These are phyloP conservation scores for Caenorhabditis sp. DNA, from an alignment of 2,888 invertebrate species.

Conservation along the genomic window DNA sequence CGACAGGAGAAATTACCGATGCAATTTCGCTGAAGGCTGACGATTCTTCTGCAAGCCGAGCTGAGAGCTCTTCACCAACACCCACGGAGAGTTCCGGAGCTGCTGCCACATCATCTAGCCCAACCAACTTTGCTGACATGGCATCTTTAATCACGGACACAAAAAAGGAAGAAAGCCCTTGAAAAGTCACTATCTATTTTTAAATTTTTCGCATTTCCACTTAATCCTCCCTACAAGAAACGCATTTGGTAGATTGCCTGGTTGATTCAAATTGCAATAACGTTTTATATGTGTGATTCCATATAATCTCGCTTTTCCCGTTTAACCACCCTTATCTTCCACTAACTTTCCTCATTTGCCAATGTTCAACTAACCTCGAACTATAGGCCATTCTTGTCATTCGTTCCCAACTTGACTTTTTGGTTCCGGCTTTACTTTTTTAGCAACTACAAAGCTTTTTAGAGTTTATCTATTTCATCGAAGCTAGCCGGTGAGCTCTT, in stretches of 20 bases:
- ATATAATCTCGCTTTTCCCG: slow-evolving; percentile 1
- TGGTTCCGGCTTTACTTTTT: slow-evolving; percentile 51
- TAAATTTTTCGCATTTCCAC: too few species aligned
- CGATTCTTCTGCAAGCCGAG: slow-evolving; percentile 29
- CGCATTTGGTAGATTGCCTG: slow-evolving; percentile 46
- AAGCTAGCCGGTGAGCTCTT: slow-evolving; percentile 62
- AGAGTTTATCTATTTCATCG: slow-evolving; percentile 47
- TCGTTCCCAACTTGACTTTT: slow-evolving; percentile 16
- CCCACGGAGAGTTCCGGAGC: slow-evolving; percentile 44
- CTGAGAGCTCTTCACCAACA: slow-evolving; percentile 43
- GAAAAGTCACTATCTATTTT: too few species aligned
- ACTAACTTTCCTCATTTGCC: slow-evolving; percentile 13
- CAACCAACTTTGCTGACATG: slow-evolving; percentile 63
- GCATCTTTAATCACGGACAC: slow-evolving; percentile 44
- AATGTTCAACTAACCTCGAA: slow-evolving; percentile 35
- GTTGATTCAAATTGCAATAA: slow-evolving; percentile 45
- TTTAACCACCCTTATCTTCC: neutral
- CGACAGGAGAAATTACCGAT: slow-evolving; percentile 45
- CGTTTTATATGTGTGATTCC: slow-evolving; percentile 56
- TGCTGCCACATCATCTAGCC: slow-evolving; percentile 35
- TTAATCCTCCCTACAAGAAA: neutral
- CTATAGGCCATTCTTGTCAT: slow-evolving; percentile 30
- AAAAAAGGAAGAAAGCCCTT: slow-evolving; percentile 49
- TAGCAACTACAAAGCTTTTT: slow-evolving; percentile 26
- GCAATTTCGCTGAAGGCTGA: slow-evolving; percentile 30